These are phyloP conservation scores for Dasypogon diadema DNA, from an alignment of 2,888 invertebrate species.

Conservation along the genomic window DNA sequence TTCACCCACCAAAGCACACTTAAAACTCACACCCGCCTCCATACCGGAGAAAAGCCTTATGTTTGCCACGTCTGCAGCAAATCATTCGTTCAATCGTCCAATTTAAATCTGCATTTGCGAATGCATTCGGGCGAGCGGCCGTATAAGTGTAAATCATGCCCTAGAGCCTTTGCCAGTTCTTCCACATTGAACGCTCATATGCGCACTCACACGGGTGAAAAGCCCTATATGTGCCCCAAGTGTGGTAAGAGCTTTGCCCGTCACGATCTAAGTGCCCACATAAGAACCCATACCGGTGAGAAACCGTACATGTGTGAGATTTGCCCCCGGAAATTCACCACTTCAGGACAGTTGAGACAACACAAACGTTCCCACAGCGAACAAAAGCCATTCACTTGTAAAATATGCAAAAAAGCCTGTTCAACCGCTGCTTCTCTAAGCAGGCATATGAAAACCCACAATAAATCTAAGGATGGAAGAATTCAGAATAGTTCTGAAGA, in stretches of 20 bases:
- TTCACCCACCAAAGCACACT: constrained; percentile 74
- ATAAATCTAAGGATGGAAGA: neutral
- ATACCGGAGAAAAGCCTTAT: constrained; percentile 75
- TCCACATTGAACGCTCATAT: constrained; percentile 67
- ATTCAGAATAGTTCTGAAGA: constrained; percentile 52
- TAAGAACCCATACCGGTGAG: constrained; percentile 66
- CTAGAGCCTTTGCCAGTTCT: constrained; percentile 66
- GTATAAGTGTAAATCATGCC: constrained; percentile 63
- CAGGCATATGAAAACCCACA: constrained; percentile 66
- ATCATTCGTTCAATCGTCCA: constrained; percentile 72
- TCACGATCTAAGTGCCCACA: constrained; percentile 63
- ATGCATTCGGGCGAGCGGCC: constrained; percentile 64
- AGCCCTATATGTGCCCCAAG: constrained; percentile 65
- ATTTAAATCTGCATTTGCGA: constrained; percentile 62
- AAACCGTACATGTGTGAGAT: constrained; percentile 62
- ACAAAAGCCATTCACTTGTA: constrained; percentile 66
- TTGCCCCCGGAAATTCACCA: constrained; percentile 65
- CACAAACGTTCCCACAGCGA: constrained; percentile 68
- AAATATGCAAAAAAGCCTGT: constrained; percentile 64
- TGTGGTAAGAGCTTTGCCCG: constrained; percentile 63
- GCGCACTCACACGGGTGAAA: constrained; percentile 67
- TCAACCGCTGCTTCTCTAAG: constrained; percentile 66
- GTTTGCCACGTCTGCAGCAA: constrained; percentile 72
- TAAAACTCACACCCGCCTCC: constrained; percentile 73
- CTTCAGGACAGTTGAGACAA: constrained; percentile 66